Conservation (phyloP, 2,888 invertebrate species). For the Monoplex corrugatus region DNA sequence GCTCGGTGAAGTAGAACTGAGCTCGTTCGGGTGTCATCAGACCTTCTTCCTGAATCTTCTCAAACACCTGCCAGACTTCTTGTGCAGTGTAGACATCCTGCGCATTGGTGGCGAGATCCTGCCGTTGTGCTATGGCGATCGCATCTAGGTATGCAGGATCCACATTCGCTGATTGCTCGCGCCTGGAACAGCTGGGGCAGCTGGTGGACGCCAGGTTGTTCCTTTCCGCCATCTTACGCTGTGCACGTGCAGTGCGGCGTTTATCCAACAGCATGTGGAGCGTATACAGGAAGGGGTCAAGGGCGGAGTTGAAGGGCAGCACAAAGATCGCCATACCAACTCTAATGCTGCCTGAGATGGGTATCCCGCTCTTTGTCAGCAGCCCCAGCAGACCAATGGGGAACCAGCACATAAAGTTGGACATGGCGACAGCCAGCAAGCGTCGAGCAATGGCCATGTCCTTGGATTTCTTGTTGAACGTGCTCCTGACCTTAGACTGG, state of each 20-base stretch:
- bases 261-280: constrained; percentile 44
- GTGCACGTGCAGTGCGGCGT: constrained; percentile 18
- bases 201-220: not conserved
- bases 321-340: constrained; percentile 79
- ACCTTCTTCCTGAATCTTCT: too few relatives aligned
- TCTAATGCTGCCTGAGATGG: constrained; percentile 51
- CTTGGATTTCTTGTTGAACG: constrained; percentile 24
- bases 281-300: constrained; percentile 80
- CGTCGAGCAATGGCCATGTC: constrained; percentile 53
- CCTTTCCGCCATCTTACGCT: not conserved
- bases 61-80: too few relatives aligned
- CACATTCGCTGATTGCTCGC: too few relatives aligned
- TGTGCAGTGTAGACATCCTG: too few relatives aligned
- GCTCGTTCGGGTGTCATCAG: too few relatives aligned
- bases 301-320: constrained; percentile 83
- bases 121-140: too few relatives aligned
- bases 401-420: constrained; percentile 56
- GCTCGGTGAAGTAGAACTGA: too few relatives aligned
- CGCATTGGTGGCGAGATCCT: too few relatives aligned
- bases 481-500: not conserved
- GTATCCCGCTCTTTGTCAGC: constrained; percentile 39
- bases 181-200: not conserved
- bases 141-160: too few relatives aligned
- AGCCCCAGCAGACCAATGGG: constrained; percentile 54
- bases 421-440: constrained; percentile 46